Evolutionary conservation across 2,113 vertebrate species (phyloP), one percentile per base, ranked within the genome.

Genomic region (Chloropsis hardwickii): DNA sequence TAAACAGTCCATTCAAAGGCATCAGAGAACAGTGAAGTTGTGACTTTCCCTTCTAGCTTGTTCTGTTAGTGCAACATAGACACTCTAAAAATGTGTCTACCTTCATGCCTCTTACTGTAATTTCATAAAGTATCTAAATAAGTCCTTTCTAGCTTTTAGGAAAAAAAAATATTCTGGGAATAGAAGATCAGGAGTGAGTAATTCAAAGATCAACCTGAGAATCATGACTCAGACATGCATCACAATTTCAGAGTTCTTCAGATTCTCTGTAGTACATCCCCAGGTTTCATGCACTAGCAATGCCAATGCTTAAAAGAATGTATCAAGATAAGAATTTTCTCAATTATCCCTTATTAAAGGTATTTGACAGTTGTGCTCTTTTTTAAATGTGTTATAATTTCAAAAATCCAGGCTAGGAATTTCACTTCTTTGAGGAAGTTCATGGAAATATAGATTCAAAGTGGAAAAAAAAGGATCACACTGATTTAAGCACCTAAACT

Each of bases 191-290:
- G 5, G 11, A 67, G 23, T 31, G 10, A 84, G 17, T 47, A 92
- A 79, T 48, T 35, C 16, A 40, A 66, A 65, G 24, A 56, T 17
- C 23, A 58, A 0, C 12, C 20, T 74, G 71, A 50, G 39, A 84
- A 77, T 7, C 11, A 19, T 17, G 40, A 9, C 14, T 37, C 8
- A 54, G 35, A 27, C 2, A 0, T 3, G 2, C 11, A 27, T 47
- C 70, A 64, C 11, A 28, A 7, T 74, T 81, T 51, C 24, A 29
- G 15, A 64, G 11, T 28, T 86, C 66, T 76, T 86, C 20, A 27
- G 16, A 23, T 25, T 61, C n/a, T n/a, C 1, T 14, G 10, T 25
- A 35, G 12, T 6, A 31, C 39, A 54, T 37, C 4, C 6, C 21
- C 24, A 31, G 7, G 9, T 40, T 86, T 85, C 22, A 33, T 6